Evolutionary conservation across 2,888 invertebrate genomes (phyloP).

Genomic region (Malachius bipustulatus): DNA sequence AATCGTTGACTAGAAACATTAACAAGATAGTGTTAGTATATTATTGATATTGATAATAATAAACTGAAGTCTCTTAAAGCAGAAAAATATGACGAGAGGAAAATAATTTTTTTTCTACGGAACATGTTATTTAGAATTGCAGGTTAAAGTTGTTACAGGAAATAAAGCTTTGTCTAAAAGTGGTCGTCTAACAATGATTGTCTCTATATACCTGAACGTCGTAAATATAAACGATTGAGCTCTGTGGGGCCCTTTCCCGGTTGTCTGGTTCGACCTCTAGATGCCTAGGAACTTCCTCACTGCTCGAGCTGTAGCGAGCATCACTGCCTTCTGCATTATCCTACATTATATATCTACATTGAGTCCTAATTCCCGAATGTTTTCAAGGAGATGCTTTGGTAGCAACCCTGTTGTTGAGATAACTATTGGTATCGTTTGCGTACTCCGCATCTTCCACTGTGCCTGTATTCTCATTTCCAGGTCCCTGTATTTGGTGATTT

Average conservation of each 20-base stretch:
- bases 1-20: background rate
- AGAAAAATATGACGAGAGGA: too few relatives aligned
- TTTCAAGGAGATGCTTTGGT: background rate
- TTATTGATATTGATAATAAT: too few relatives aligned
- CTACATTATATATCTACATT: background rate
- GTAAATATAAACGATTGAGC: background rate
- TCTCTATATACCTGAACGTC: too few relatives aligned
- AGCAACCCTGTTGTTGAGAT: background rate
- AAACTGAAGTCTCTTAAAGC: too few relatives aligned
- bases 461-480: background rate
- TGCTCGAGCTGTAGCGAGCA: background rate
- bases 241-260: background rate
- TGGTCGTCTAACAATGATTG: too few relatives aligned
- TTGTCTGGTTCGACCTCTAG: background rate
- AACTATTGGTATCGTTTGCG: background rate
- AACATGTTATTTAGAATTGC: too few relatives aligned
- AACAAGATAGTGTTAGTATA: too few relatives aligned
- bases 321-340: conserved; percentile 2
- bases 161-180: too few relatives aligned
- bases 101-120: too few relatives aligned
- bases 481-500: conserved; percentile 8
- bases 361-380: background rate
- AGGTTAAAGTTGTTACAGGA: too few relatives aligned
- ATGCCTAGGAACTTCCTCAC: background rate
- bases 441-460: background rate